Conservation (phyloP, 2,888 invertebrate species). For the Trilocha varians region DNA sequence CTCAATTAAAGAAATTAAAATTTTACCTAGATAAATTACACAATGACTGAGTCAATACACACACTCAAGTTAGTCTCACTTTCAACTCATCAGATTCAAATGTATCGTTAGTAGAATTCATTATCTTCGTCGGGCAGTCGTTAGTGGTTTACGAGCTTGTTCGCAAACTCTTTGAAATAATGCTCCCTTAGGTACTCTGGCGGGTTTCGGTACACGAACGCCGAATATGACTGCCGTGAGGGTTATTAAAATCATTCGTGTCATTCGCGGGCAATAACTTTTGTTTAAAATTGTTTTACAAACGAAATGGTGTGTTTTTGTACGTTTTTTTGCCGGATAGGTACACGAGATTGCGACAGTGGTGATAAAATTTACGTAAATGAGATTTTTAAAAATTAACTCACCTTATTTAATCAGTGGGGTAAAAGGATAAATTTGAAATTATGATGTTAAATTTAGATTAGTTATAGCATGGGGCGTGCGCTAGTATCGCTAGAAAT, state of each 20-base stretch:
- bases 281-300: neutral
- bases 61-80: conserved; percentile 8
- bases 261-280: conserved; percentile 15
- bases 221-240: conserved; percentile 12
- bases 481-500: no score
- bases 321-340: no score
- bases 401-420: no score
- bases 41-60: no score
- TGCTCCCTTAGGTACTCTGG: conserved; percentile 45
- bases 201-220: conserved; percentile 15
- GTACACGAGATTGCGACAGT: no score
- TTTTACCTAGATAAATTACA: no score
- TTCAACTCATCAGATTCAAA: conserved; percentile 36
- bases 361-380: no score
- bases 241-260: conserved; percentile 27
- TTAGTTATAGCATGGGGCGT: no score
- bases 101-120: conserved; percentile 51
- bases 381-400: no score
- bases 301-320: conserved; percentile 4
- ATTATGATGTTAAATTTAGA: no score
- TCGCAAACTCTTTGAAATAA: conserved; percentile 62
- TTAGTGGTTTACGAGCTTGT: conserved; percentile 61
- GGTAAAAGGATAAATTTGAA: no score
- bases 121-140: conserved; percentile 60
- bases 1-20: no score